Percentiles rank a stretch among this genome's conserved stretches.
These are phyloP conservation scores for Ispidina picta DNA, from an alignment of 2,797 vertebrate species.

Conservation along the genomic window DNA sequence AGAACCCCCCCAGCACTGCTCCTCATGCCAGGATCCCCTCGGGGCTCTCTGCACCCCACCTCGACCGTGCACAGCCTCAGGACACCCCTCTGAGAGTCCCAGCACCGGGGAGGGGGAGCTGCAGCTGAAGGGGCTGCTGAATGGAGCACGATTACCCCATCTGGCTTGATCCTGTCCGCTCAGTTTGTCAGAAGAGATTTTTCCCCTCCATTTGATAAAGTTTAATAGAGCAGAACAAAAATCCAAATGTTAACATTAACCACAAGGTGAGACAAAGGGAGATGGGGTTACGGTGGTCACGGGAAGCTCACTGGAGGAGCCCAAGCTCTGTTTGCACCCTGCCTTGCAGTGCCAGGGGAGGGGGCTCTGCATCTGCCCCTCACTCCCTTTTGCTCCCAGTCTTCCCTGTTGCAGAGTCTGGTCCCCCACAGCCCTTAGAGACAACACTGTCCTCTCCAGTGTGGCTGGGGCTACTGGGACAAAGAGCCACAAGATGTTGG, in stretches of 20 bases:
- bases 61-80: no score
- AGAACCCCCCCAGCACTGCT: neutral
- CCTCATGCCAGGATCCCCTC: neutral
- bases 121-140: neutral
- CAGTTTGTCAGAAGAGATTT: neutral
- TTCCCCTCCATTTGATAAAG: neutral
- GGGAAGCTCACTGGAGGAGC: accelerated
- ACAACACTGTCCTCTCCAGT: accelerated
- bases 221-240: neutral
- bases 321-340: accelerated
- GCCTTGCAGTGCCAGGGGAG: neutral
- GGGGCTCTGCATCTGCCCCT: neutral
- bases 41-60: no score
- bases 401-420: accelerated
- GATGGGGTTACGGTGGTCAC: accelerated
- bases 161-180: accelerated
- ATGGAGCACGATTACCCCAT: accelerated
- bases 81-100: no score
- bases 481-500: no score
- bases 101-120: neutral
- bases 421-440: neutral
- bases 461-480: neutral
- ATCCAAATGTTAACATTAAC: neutral
- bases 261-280: neutral
- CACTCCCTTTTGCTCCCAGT: accelerated